Percentiles rank a stretch among this genome's conserved stretches.
These are phyloP conservation scores for Torymus auratus DNA, from an alignment of 2,888 invertebrate species.

Conservation along the genomic window DNA sequence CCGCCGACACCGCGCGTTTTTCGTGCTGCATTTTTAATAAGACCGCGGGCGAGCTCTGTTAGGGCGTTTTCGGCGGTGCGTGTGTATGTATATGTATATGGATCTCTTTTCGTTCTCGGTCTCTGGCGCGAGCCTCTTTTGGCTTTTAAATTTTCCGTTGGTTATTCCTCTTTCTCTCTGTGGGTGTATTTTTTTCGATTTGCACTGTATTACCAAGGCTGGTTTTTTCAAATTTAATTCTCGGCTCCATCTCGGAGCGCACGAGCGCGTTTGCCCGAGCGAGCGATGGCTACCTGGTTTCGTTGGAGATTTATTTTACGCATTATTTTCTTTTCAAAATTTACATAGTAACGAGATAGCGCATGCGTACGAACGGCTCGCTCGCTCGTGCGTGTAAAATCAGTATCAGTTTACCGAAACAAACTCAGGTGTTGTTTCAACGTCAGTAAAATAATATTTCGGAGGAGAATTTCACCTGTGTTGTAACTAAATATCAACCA, in stretches of 20 bases:
- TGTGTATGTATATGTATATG: no score
- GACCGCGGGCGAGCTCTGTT: not conserved
- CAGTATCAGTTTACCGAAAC: not conserved
- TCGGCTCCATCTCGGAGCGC: no score
- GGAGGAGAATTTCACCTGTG: not conserved
- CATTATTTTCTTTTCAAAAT: conserved; percentile 1
- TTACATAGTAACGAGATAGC: conserved; percentile 1
- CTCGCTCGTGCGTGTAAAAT: not conserved
- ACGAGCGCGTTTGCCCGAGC: not conserved
- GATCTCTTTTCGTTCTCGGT: no score
- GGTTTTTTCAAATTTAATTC: no score
- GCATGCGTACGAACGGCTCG: no score
- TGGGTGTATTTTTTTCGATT: not conserved
- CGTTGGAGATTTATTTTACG: not conserved
- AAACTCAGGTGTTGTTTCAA: not conserved
- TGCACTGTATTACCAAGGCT: no score
- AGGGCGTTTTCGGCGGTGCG: no score
- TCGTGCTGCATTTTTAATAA: conserved; percentile 18
- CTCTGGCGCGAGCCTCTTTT: not conserved
- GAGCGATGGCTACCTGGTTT: not conserved
- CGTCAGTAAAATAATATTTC: conserved; percentile 3
- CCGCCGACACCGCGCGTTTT: not conserved
- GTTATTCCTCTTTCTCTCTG: not conserved
- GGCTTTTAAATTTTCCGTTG: not conserved
- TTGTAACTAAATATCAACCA: conserved; percentile 1